phyloP scores from a whole-genome alignment of 2,888 invertebrate genomes.

The Eumacrocentrus americanus region DNA sequence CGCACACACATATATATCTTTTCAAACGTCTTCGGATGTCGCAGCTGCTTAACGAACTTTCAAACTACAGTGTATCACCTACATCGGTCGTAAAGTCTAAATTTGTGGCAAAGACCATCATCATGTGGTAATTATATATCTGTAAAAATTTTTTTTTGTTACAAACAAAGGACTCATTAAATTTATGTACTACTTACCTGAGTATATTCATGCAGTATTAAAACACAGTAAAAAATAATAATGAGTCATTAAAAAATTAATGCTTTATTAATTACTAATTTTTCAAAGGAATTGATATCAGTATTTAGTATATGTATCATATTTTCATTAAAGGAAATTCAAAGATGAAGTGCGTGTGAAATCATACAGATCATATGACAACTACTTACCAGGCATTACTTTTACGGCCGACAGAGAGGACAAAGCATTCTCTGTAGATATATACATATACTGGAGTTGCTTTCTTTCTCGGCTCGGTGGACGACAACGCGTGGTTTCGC shows the following conservation, averaged over 20 bases:
- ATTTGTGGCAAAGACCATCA: background rate
- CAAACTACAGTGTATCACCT: background rate
- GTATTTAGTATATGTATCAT: no score
- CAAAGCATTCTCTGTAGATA: background rate
- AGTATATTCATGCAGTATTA: background rate
- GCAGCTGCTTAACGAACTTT: background rate
- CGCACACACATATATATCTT: background rate
- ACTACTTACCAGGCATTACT: background rate
- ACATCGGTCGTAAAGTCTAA: background rate
- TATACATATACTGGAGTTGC: conserved; percentile 37
- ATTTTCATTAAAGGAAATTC: background rate
- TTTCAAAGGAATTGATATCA: no score
- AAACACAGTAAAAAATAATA: background rate
- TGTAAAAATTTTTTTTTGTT: background rate
- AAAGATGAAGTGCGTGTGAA: background rate
- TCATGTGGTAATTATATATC: background rate
- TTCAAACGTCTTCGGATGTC: no score
- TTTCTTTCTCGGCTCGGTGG: conserved; percentile 38
- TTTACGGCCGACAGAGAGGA: background rate
- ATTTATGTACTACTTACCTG: background rate
- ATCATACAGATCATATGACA: background rate
- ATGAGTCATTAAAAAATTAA: background rate
- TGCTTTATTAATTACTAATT: background rate
- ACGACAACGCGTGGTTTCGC: conserved; percentile 24
- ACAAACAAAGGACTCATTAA: background rate